phyloP scores from a whole-genome alignment of 2,888 invertebrate genomes.

The Caenorhabditis sp. region DNA sequence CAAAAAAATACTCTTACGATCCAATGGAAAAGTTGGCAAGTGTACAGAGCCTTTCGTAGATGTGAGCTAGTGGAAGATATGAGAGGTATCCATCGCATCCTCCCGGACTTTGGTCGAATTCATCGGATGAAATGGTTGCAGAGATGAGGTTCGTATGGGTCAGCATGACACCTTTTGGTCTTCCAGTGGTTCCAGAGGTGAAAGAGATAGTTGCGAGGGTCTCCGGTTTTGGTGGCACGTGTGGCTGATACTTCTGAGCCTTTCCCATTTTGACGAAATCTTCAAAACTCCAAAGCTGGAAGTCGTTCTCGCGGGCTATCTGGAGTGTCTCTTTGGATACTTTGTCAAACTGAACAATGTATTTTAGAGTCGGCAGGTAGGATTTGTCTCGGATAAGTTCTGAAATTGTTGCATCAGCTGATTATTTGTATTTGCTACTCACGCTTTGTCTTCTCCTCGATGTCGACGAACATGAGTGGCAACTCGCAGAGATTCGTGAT shows the following conservation, averaged over 20 bases:
- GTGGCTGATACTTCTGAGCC: constrained; percentile 40
- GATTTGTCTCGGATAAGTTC: constrained; percentile 41
- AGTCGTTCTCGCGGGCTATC: constrained; percentile 42
- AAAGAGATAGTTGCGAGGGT: constrained; percentile 59
- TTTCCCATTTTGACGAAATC: constrained; percentile 48
- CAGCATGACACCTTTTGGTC: constrained; percentile 60
- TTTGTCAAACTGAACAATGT: constrained; percentile 52
- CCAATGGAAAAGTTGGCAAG: constrained; percentile 39
- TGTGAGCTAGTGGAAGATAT: constrained; percentile 63
- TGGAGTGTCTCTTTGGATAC: constrained; percentile 10
- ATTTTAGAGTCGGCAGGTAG: constrained; percentile 42
- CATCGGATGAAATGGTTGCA: constrained; percentile 37
- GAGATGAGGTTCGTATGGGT: constrained; percentile 53
- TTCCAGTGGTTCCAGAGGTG: constrained; percentile 65
- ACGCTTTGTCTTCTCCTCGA: constrained; percentile 51
- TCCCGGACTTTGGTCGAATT: constrained; percentile 5
- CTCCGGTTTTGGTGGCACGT: constrained; percentile 55
- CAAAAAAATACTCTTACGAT: constrained; percentile 20
- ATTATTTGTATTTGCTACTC: not conserved
- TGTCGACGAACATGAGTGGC: constrained; percentile 51
- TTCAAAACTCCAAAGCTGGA: constrained; percentile 43
- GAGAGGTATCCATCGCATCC: constrained; percentile 35
- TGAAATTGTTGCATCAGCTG: constrained; percentile 5
- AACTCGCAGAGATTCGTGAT: constrained; percentile 48
- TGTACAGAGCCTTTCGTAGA: constrained; percentile 50